Percentiles rank a stretch among this genome's conserved stretches.
Evolutionary conservation across 1,140 invertebrate genomes (phyloP).

Genomic region (Drosophila navojoa): DNA sequence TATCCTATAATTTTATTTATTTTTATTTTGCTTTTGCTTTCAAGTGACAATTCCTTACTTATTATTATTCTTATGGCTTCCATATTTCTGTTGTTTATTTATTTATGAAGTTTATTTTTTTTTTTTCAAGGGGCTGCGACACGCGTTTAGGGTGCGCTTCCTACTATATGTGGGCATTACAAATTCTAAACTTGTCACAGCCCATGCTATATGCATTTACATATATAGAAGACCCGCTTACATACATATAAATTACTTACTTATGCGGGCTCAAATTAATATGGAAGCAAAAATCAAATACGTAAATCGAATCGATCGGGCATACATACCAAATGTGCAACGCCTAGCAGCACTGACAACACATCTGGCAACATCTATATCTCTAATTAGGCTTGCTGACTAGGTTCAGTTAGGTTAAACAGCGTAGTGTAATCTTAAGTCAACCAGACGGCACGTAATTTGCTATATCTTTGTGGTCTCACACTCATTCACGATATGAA

Average conservation of each 20-base stretch:
- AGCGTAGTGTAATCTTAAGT: not conserved
- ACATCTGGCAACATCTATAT: too few relatives aligned
- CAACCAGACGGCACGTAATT: not conserved
- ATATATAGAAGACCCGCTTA: not conserved
- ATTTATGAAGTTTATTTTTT: too few relatives aligned
- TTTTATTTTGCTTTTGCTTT: not conserved
- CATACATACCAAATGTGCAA: not conserved
- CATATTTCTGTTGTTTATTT: not conserved
- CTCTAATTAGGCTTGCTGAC: too few relatives aligned
- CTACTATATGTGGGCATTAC: conserved; percentile 22
- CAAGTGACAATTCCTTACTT: conserved; percentile 1
- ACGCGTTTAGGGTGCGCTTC: conserved; percentile 3
- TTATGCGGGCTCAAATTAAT: conserved; percentile 32
- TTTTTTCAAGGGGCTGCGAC: not conserved
- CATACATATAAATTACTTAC: conserved; percentile 1
- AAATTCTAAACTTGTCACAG: conserved; percentile 26
- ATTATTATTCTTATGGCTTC: not conserved
- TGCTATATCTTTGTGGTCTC: not conserved
- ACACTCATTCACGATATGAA: not conserved
- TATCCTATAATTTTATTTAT: too few relatives aligned
- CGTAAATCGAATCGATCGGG: not conserved
- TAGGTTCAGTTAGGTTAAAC: too few relatives aligned
- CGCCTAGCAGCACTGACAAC: too few relatives aligned
- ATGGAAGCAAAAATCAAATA: not conserved
- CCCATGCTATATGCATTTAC: not conserved